These are phyloP conservation scores for Bovichtus diacanthus DNA, from an alignment of 2,797 vertebrate genomes.

Conservation along the genomic window DNA sequence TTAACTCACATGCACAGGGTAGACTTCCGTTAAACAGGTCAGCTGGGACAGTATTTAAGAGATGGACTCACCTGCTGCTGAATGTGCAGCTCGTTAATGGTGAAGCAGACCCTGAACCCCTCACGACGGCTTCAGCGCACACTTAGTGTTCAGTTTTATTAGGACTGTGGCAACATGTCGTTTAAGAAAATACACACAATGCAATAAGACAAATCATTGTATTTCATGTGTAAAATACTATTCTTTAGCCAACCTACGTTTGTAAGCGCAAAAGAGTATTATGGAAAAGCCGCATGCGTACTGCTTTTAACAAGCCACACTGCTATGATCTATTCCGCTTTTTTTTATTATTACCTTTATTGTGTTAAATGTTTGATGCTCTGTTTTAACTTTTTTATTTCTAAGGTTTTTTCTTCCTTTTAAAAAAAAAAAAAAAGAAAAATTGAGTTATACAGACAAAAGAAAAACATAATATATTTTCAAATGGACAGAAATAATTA, in stretches of 20 bases:
- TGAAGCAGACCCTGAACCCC: slow-evolving; percentile 5
- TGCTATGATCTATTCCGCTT: slow-evolving; percentile 17
- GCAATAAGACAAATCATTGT: slow-evolving; percentile 6
- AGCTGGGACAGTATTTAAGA: slow-evolving; percentile 28
- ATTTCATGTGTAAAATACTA: slow-evolving; percentile 18
- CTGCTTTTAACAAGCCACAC: slow-evolving; percentile 30
- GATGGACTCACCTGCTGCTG: slow-evolving; percentile 12
- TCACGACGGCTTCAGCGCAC: not conserved
- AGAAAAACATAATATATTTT: not conserved
- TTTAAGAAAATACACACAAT: slow-evolving; percentile 10
- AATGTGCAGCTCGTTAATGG: not conserved
- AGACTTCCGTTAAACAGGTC: not conserved
- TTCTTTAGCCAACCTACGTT: slow-evolving; percentile 4
- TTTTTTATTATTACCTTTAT: slow-evolving; percentile 16
- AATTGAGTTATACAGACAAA: not conserved
- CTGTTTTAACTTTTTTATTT: slow-evolving; percentile 54
- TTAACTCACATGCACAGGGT: slow-evolving; percentile 23
- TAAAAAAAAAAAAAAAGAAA: slow-evolving; percentile 12
- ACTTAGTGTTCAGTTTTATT: not conserved
- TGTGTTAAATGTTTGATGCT: not conserved
- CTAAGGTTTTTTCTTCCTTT: slow-evolving; percentile 46
- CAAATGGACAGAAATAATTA: slow-evolving; percentile 5
- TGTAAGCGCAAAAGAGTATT: slow-evolving; percentile 11
- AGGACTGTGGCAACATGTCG: not conserved
- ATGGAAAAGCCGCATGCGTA: slow-evolving; percentile 33